These are phyloP conservation scores for Festucalex cinctus DNA, from an alignment of 2,113 vertebrate species.

Conservation along the genomic window DNA sequence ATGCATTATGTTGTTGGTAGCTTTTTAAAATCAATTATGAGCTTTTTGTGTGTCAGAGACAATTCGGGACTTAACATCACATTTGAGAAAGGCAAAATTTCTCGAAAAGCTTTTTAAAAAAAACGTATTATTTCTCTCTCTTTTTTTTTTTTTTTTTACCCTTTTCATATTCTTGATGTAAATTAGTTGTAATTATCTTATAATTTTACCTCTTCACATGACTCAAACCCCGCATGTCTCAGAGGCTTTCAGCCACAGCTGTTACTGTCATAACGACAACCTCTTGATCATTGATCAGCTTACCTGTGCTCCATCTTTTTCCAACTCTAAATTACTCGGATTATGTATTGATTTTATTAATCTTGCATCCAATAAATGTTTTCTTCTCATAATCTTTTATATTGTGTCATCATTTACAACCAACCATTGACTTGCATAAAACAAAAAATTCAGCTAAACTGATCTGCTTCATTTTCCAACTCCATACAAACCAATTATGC, in stretches of 20 bases:
- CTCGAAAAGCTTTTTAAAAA: background rate
- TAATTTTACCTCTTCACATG: background rate
- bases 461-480: no score
- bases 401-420: background rate
- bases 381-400: background rate
- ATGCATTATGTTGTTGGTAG: background rate
- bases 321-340: background rate
- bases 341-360: background rate
- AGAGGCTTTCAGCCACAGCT: background rate
- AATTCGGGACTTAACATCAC: background rate
- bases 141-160: background rate
- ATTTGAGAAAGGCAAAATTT: no score
- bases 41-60: no score
- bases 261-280: background rate
- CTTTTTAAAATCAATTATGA: background rate
- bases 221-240: background rate
- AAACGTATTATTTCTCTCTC: no score
- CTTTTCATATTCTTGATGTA: background rate
- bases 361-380: conserved; percentile 2
- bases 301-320: background rate
- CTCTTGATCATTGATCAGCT: background rate
- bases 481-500: no score
- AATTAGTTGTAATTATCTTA: no score
- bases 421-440: background rate
- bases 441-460: no score